Percentiles rank a stretch among this genome's conserved stretches.
Evolutionary conservation across 2,113 vertebrate species (phyloP).

Genomic region (Struthio camelus): DNA sequence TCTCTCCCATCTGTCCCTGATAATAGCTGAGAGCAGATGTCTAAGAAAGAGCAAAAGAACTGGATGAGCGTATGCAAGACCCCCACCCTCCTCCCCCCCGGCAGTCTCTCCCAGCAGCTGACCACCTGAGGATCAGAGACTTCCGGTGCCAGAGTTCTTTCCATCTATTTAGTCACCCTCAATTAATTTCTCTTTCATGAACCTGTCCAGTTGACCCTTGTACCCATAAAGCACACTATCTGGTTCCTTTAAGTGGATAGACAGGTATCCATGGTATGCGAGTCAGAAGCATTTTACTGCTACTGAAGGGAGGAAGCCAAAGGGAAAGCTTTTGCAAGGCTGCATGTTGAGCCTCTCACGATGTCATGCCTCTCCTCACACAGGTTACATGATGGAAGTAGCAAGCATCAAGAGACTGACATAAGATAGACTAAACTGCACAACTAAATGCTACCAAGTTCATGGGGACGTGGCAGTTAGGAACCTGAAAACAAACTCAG

Average conservation of each 20-base stretch:
- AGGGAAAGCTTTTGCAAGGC: not conserved
- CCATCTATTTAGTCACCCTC: conserved; percentile 70
- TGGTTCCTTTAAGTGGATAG: conserved; percentile 54
- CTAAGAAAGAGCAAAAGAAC: not conserved
- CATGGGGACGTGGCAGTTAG: not conserved
- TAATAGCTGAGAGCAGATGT: not conserved
- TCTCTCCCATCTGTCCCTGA: not conserved
- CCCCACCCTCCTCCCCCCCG: no score
- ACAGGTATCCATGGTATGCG: conserved; percentile 50
- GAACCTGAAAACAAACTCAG: not conserved
- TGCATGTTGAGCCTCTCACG: not conserved
- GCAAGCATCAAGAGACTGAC: not conserved
- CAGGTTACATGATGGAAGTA: not conserved
- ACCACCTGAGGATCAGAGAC: conserved; percentile 41
- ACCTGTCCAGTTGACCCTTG: conserved; percentile 68
- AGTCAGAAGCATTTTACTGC: conserved; percentile 40
- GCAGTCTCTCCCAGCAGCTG: conserved; percentile 51
- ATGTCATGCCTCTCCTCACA: not conserved
- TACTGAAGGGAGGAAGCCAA: conserved; percentile 22
- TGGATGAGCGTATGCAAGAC: not conserved
- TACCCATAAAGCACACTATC: conserved; percentile 54
- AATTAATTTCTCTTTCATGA: conserved; percentile 68
- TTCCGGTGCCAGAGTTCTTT: conserved; percentile 57
- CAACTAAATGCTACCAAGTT: not conserved
- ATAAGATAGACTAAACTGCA: not conserved